Percentiles rank a stretch among this genome's conserved stretches.
phyloP scores from a whole-genome alignment of 2,888 invertebrate genomes.

The Scaptomyza parva region DNA sequence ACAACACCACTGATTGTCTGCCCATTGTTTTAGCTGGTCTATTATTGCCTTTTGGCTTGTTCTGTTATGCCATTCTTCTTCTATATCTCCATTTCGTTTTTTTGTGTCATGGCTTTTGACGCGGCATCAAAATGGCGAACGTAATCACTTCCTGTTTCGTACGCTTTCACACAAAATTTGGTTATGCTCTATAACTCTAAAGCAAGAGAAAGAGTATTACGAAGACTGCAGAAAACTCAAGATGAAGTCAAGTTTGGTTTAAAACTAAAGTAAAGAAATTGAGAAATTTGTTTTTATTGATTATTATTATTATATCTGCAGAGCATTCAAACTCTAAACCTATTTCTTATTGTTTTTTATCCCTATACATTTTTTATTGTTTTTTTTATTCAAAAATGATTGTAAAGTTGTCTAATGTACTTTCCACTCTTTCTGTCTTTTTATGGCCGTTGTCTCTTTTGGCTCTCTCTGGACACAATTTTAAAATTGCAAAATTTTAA shows the following conservation, averaged over 20 bases:
- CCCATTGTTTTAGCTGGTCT: slow-evolving; percentile 73
- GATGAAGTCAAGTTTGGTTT: not conserved
- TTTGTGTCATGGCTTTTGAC: slow-evolving; percentile 63
- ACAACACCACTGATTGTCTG: slow-evolving; percentile 53
- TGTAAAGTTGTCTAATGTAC: slow-evolving; percentile 48
- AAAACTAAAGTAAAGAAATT: not conserved
- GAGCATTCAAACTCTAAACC: slow-evolving; percentile 2
- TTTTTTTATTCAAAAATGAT: slow-evolving; percentile 24
- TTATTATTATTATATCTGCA: not conserved
- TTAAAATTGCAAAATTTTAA: slow-evolving; percentile 75
- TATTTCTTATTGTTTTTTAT: not conserved
- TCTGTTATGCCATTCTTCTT: slow-evolving; percentile 14
- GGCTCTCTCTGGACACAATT: slow-evolving; percentile 57
- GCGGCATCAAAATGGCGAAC: slow-evolving; percentile 68
- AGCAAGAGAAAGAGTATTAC: not conserved
- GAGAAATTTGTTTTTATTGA: no score
- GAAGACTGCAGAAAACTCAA: not conserved
- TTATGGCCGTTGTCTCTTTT: slow-evolving; percentile 47
- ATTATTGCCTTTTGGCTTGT: slow-evolving; percentile 56
- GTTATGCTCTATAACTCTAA: slow-evolving; percentile 2
- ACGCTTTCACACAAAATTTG: slow-evolving; percentile 46
- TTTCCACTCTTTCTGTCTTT: slow-evolving; percentile 43
- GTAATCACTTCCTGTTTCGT: slow-evolving; percentile 77
- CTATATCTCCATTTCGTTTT: slow-evolving; percentile 15
- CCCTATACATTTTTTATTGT: no score